Percentiles rank a stretch among this genome's conserved stretches.
These are phyloP conservation scores for Hyalella azteca DNA, from an alignment of 2,888 invertebrate species.

Conservation along the genomic window DNA sequence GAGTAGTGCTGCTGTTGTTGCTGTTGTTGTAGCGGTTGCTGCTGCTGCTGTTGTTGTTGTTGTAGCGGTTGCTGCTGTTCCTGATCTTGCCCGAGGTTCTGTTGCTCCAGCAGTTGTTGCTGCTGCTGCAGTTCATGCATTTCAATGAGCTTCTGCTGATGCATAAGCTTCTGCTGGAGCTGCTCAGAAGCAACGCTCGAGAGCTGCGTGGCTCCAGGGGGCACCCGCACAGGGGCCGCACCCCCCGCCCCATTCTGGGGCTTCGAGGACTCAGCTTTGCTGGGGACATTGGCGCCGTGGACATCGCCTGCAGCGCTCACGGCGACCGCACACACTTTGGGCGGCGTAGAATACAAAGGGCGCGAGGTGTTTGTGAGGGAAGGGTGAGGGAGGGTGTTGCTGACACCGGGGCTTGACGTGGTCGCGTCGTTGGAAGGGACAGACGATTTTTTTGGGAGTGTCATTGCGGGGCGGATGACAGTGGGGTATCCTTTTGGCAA, in stretches of 20 bases:
- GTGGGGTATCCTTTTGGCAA: slow-evolving; percentile 55
- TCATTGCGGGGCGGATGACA: slow-evolving; percentile 57
- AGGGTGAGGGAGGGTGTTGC: not conserved
- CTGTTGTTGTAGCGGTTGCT: not conserved
- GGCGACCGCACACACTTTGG: not conserved
- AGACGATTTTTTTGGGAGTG: slow-evolving; percentile 52
- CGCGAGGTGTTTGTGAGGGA: not conserved
- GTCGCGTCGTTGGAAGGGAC: not conserved
- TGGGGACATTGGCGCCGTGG: not conserved
- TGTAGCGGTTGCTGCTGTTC: not conserved
- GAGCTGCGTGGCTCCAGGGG: not conserved
- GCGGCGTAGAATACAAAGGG: not conserved
- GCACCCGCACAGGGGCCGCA: not conserved
- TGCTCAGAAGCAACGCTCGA: slow-evolving; percentile 21
- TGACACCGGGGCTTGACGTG: not conserved
- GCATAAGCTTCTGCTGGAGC: slow-evolving; percentile 39
- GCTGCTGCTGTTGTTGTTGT: not conserved
- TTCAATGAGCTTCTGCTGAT: slow-evolving; percentile 23
- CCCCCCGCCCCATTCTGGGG: not conserved
- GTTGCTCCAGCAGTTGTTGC: slow-evolving; percentile 64
- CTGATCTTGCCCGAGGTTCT: slow-evolving; percentile 60
- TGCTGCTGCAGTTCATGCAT: slow-evolving; percentile 62
- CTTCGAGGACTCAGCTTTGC: not conserved
- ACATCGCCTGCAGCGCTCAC: not conserved
- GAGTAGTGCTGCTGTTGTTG: slow-evolving; percentile 64